Evolutionary conservation across 2,113 vertebrate genomes (phyloP).

Genomic region (Calonectris borealis): DNA sequence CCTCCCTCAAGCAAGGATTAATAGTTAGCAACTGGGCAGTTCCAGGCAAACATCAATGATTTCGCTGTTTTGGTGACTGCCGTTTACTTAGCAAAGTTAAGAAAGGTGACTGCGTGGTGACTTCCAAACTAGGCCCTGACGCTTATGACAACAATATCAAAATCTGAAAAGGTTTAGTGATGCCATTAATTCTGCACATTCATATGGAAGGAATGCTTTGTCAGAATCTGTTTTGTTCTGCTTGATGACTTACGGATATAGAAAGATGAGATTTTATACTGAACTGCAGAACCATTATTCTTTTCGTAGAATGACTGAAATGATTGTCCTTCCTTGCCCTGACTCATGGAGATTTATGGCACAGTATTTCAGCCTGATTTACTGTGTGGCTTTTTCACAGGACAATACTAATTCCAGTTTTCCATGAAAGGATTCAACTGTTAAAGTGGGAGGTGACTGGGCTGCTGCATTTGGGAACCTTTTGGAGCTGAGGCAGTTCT

Average conservation of each 20-base stretch:
- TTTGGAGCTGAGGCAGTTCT: background rate
- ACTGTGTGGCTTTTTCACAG: background rate
- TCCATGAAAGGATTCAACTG: background rate
- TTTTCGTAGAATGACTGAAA: background rate
- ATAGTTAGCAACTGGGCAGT: background rate
- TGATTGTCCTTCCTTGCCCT: background rate
- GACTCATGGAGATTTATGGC: background rate
- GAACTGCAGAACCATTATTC: slow-evolving; percentile 14
- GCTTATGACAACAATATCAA: background rate
- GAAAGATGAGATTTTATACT: slow-evolving; percentile 13
- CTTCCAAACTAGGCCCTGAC: background rate
- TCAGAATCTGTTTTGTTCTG: slow-evolving; percentile 31
- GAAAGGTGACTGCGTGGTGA: background rate
- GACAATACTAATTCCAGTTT: background rate
- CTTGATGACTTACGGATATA: slow-evolving; percentile 6
- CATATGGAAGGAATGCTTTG: slow-evolving; percentile 33
- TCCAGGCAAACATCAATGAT: background rate
- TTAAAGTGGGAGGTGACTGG: background rate
- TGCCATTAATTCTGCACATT: background rate
- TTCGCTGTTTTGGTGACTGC: background rate
- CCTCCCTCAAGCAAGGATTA: background rate
- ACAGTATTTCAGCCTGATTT: background rate
- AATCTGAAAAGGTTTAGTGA: background rate
- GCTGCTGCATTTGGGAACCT: background rate
- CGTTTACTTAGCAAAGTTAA: background rate